Conservation (phyloP, 2,797 vertebrate genomes). For the Aphelocoma californica region DNA sequence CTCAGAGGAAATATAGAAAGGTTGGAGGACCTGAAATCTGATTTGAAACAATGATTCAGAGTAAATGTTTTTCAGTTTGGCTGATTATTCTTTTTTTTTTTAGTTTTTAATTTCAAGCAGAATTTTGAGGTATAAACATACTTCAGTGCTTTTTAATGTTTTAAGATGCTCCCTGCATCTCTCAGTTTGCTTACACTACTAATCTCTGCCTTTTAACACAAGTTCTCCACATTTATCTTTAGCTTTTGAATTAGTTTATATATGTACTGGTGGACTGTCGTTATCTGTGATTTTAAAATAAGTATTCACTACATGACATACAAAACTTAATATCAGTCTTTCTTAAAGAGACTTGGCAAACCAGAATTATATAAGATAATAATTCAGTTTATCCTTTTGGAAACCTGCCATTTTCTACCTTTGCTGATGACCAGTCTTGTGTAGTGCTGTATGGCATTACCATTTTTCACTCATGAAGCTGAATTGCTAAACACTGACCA, state of each 20-base stretch:
- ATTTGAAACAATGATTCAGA: neutral
- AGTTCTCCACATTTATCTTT: neutral
- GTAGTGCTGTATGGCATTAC: neutral
- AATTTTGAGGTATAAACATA: neutral
- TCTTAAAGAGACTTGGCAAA: neutral
- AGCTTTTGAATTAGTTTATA: neutral
- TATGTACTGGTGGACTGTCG: neutral
- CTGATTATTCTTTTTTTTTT: neutral
- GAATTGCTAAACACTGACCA: neutral
- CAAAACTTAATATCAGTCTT: neutral
- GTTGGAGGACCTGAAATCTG: neutral
- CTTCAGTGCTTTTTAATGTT: neutral
- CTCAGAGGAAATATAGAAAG: neutral
- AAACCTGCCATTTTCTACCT: slow-evolving; percentile 8
- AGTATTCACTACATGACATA: neutral
- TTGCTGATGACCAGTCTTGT: neutral
- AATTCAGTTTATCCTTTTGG: slow-evolving; percentile 6
- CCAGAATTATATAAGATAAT: neutral
- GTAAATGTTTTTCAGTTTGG: neutral
- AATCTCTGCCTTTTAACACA: neutral
- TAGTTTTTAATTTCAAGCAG: neutral
- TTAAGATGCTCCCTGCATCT: neutral
- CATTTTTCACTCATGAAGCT: neutral
- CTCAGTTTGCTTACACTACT: neutral
- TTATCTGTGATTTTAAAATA: neutral